Conservation (phyloP, 2,113 vertebrate genomes). For the Corynorhinus townsendii region DNA sequence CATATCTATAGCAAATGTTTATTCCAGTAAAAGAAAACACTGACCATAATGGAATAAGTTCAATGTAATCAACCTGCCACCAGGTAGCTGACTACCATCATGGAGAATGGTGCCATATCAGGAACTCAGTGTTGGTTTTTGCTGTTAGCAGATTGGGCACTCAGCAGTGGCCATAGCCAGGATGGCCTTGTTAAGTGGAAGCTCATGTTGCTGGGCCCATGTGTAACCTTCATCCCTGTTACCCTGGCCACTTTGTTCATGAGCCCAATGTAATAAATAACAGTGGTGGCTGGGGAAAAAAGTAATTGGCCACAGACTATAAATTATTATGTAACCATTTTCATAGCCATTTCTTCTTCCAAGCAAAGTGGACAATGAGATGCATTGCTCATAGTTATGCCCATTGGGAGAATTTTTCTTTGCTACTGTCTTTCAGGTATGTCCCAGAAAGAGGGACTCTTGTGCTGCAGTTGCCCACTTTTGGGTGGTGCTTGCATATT, state of each 20-base stretch:
- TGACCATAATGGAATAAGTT: not conserved
- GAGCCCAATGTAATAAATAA: not conserved
- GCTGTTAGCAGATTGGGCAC: not conserved
- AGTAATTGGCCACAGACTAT: not conserved
- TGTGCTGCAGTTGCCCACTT: not conserved
- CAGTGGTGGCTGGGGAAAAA: not conserved
- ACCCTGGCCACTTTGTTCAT: not conserved
- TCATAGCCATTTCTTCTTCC: not conserved
- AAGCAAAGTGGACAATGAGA: not conserved
- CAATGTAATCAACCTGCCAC: not conserved
- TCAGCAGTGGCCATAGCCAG: not conserved
- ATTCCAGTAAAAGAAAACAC: not conserved
- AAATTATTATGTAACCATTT: not conserved
- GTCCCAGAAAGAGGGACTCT: not conserved
- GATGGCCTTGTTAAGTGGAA: not conserved
- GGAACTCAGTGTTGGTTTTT: not conserved
- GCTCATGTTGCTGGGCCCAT: not conserved
- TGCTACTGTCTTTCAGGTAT: not conserved
- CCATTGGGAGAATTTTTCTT: not conserved
- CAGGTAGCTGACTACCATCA: not conserved
- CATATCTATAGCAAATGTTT: not conserved
- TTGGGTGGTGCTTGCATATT: not conserved
- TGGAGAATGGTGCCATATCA: not conserved
- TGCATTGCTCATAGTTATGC: not conserved
- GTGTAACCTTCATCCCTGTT: not conserved